Percentiles rank a stretch among this genome's conserved stretches.
Conservation (phyloP, 2,888 invertebrate species). For the Drosophila vallismaia region DNA sequence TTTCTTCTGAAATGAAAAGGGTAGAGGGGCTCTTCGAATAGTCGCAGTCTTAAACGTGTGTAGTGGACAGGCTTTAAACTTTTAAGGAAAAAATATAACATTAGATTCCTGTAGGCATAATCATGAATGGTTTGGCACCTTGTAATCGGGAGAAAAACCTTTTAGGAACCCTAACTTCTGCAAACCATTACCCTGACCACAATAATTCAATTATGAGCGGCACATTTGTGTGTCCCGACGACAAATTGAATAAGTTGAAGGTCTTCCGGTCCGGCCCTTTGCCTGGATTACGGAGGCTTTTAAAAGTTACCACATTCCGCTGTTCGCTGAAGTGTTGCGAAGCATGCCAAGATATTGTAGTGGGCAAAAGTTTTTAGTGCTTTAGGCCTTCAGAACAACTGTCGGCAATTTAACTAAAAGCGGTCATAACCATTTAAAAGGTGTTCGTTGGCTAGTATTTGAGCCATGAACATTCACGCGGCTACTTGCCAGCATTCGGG, state of each 20-base stretch:
- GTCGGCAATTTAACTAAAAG: conserved; percentile 73
- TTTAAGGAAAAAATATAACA: background rate
- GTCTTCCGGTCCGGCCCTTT: conserved; percentile 24
- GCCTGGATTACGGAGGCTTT: conserved; percentile 52
- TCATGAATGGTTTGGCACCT: conserved; percentile 21
- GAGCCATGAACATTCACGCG: conserved; percentile 68
- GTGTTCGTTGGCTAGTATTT: conserved; percentile 53
- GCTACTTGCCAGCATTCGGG: conserved; percentile 48
- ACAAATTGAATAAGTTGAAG: conserved; percentile 67
- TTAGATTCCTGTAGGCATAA: conserved; percentile 12
- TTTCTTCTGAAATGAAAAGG: background rate
- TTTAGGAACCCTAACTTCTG: conserved; percentile 13
- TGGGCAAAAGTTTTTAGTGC: conserved; percentile 53
- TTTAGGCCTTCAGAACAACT: conserved; percentile 31
- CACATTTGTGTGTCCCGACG: conserved; percentile 36
- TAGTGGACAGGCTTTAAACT: background rate
- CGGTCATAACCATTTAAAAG: conserved; percentile 68
- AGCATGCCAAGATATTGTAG: conserved; percentile 67
- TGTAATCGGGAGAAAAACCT: conserved; percentile 13
- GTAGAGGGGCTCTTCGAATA: background rate
- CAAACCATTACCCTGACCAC: conserved; percentile 24
- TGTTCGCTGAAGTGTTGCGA: conserved; percentile 50
- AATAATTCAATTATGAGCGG: conserved; percentile 49
- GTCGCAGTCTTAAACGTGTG: too few relatives aligned
- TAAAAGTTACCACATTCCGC: conserved; percentile 26